Percentiles rank a stretch among this genome's conserved stretches.
Evolutionary conservation across 2,113 vertebrate genomes (phyloP).

Genomic region (Scalopus aquaticus): DNA sequence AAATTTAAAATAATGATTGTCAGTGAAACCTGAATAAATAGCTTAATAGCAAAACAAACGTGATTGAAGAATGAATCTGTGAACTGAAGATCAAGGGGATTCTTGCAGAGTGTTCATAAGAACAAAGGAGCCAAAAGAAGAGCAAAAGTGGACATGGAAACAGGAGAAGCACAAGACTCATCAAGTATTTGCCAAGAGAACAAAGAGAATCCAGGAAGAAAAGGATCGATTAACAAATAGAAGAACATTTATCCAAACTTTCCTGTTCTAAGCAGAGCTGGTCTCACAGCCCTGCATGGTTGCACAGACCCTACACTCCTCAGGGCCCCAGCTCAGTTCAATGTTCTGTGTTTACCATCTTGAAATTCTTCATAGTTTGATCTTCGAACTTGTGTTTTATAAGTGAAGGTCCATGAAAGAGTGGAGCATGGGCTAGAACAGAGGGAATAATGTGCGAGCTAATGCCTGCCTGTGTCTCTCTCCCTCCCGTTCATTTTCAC

Average conservation of each 20-base stretch:
- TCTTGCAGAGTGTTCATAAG: not conserved
- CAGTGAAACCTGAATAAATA: not conserved
- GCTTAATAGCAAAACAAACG: not conserved
- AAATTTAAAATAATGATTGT: not conserved
- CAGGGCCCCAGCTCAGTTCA: not conserved
- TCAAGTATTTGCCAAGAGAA: not conserved
- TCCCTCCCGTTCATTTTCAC: fast-evolving
- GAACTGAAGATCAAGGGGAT: not conserved
- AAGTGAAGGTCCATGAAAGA: not conserved
- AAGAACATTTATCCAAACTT: not conserved
- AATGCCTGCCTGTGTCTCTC: fast-evolving
- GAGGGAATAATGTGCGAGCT: not conserved
- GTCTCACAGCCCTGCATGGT: fast-evolving
- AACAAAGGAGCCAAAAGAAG: not conserved
- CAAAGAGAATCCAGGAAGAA: not conserved
- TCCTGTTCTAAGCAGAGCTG: not conserved
- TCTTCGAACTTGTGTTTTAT: not conserved
- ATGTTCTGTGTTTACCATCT: not conserved
- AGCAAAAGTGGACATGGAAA: not conserved
- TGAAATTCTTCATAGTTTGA: not conserved
- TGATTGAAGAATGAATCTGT: not conserved
- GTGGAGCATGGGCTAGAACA: fast-evolving
- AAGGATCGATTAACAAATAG: not conserved
- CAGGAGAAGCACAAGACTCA: not conserved
- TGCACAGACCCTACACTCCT: fast-evolving